These are phyloP conservation scores for Archegozetes longisetosus DNA, from an alignment of 1,140 invertebrate species.

Conservation along the genomic window DNA sequence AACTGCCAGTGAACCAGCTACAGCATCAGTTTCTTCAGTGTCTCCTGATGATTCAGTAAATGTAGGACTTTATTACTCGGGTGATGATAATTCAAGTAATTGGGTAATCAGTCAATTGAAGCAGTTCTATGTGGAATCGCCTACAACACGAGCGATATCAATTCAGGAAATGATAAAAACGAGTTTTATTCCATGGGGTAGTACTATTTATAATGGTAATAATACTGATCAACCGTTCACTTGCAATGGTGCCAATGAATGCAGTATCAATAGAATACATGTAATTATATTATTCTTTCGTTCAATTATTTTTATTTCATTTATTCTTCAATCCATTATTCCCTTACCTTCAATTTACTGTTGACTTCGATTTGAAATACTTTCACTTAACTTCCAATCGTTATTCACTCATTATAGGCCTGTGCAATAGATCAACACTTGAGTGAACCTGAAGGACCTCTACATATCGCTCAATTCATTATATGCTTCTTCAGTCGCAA, in stretches of 20 bases:
- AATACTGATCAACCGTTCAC: slow-evolving; percentile 7
- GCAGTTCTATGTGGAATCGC: slow-evolving; percentile 1
- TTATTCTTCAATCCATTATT: too few species aligned
- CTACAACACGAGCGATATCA: not conserved
- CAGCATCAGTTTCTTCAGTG: not conserved
- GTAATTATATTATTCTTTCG: too few species aligned
- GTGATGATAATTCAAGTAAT: not conserved
- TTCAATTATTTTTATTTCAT: too few species aligned
- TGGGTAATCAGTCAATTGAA: not conserved
- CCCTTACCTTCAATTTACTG: too few species aligned
- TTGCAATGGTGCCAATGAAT: slow-evolving; percentile 7
- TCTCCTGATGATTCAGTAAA: not conserved
- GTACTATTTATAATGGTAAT: slow-evolving; percentile 9
- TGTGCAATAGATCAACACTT: slow-evolving; percentile 8
- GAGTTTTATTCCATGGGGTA: slow-evolving; percentile 2
- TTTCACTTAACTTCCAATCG: too few species aligned
- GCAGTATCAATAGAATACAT: slow-evolving; percentile 13
- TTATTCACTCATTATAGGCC: too few species aligned
- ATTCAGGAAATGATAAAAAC: not conserved
- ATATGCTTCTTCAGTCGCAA: slow-evolving; percentile 9
- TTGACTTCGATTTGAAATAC: too few species aligned
- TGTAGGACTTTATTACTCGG: not conserved
- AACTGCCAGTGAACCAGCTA: not conserved
- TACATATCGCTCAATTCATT: slow-evolving; percentile 7
- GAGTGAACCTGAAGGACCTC: not conserved